phyloP scores from a whole-genome alignment of 23 tunicate species.

The Botrylloides violaceus region DNA sequence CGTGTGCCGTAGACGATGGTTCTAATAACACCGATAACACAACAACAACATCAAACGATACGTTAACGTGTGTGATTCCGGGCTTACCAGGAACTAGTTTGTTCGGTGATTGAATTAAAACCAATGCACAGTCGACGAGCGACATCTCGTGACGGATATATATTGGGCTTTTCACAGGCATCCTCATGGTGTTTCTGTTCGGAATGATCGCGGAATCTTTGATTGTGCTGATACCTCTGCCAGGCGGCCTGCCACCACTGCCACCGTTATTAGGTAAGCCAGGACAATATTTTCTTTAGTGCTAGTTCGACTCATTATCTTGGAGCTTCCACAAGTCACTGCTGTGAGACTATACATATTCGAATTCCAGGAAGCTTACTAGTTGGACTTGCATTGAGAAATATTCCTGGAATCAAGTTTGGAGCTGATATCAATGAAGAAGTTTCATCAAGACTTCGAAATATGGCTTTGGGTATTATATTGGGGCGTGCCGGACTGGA shows the following conservation, averaged over 20 bases:
- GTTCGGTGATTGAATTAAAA: slow-evolving; percentile 23
- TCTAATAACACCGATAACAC: background rate
- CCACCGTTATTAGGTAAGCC: slow-evolving; percentile 57
- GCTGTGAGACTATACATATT: no score
- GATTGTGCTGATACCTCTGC: slow-evolving; percentile 44
- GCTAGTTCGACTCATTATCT: no score
- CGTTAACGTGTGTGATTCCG: background rate
- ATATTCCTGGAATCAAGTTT: slow-evolving; percentile 32
- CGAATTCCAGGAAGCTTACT: slow-evolving; percentile 33
- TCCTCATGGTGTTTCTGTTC: slow-evolving; percentile 45
- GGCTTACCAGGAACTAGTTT: slow-evolving; percentile 39
- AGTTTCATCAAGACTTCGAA: slow-evolving; percentile 37
- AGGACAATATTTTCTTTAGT: background rate
- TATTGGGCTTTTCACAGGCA: slow-evolving; percentile 15
- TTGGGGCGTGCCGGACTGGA: slow-evolving; percentile 60
- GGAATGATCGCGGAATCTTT: slow-evolving; percentile 44
- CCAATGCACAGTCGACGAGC: no score
- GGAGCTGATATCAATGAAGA: slow-evolving; percentile 30
- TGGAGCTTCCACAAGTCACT: no score
- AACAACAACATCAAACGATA: background rate
- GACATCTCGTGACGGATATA: no score
- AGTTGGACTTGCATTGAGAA: slow-evolving; percentile 38
- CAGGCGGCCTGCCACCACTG: slow-evolving; percentile 32
- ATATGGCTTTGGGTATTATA: slow-evolving; percentile 57
- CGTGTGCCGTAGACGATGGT: background rate